A percentile compares a stretch with the other conserved stretches of the same genome.
Evolutionary conservation across 37 sponge, comb jelly and placozoan species (phyloP).

Genomic region (Haliclona indistincta): DNA sequence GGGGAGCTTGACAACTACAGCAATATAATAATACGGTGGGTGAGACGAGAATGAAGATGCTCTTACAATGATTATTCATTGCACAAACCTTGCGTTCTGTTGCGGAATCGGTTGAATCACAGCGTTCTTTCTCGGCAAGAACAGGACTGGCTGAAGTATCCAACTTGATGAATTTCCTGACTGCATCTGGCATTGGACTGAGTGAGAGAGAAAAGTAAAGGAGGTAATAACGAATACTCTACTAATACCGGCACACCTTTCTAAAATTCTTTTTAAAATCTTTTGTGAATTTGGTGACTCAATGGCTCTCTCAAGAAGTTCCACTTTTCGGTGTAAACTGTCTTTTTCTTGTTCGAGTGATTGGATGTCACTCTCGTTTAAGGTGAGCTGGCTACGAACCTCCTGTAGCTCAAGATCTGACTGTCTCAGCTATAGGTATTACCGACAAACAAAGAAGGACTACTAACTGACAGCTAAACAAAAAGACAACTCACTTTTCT

Average conservation of each 20-base stretch:
- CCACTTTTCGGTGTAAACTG: conserved; percentile 26
- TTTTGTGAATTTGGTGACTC: conserved; percentile 46
- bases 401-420: conserved; percentile 1
- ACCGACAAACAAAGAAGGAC: background rate
- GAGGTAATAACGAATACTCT: background rate
- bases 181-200: background rate
- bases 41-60: no score
- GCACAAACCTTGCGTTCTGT: no score
- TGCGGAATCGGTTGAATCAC: no score
- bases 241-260: conserved; percentile 26
- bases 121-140: no score
- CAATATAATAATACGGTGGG: no score
- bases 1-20: no score
- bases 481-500: background rate
- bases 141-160: no score
- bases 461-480: background rate
- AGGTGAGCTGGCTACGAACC: background rate
- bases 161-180: background rate
- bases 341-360: conserved; percentile 38
- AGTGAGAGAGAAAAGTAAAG: background rate
- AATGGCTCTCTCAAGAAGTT: conserved; percentile 37
- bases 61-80: no score
- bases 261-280: conserved; percentile 37
- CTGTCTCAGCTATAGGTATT: background rate
- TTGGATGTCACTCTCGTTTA: conserved; percentile 21